A percentile compares a stretch with the other conserved stretches of the same genome.
Evolutionary conservation across 2,797 vertebrate species (phyloP).

Genomic region (Acipenser transmontanus): DNA sequence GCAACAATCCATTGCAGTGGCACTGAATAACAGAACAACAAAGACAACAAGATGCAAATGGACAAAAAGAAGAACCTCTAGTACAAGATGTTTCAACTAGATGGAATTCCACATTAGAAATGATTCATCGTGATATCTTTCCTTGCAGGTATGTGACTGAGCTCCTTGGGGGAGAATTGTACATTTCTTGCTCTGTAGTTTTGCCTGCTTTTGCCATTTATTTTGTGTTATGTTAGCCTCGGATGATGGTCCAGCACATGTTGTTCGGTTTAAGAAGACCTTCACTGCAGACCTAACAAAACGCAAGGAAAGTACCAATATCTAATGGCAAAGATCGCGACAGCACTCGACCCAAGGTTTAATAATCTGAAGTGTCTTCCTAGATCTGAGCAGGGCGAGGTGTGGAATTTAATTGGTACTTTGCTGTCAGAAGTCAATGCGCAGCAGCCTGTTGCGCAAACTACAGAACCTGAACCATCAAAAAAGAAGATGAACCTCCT

Average conservation of each 20-base stretch:
- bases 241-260: slow-evolving; percentile 17
- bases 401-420: slow-evolving; percentile 16
- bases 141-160: slow-evolving; percentile 9
- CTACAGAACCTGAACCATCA: slow-evolving; percentile 17
- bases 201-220: slow-evolving; percentile 24
- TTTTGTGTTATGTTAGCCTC: slow-evolving; percentile 20
- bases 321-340: slow-evolving; percentile 23
- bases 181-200: slow-evolving; percentile 16
- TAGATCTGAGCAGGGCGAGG: slow-evolving; percentile 24
- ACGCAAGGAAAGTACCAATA: slow-evolving; percentile 16
- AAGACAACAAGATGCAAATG: neutral
- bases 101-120: neutral
- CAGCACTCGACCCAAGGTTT: slow-evolving; percentile 17
- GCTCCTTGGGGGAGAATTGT: slow-evolving; percentile 13
- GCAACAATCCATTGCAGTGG: slow-evolving; percentile 2
- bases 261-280: slow-evolving; percentile 19
- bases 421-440: slow-evolving; percentile 9
- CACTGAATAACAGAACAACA: neutral
- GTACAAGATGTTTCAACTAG: neutral
- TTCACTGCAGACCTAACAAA: slow-evolving; percentile 17
- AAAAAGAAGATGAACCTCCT: slow-evolving; percentile 24
- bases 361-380: slow-evolving; percentile 22
- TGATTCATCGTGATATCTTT: neutral
- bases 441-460: slow-evolving; percentile 15
- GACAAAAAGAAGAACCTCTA: neutral